Evolutionary conservation across 2,888 invertebrate species (phyloP).

Genomic region (Trissolcus japonicus): DNA sequence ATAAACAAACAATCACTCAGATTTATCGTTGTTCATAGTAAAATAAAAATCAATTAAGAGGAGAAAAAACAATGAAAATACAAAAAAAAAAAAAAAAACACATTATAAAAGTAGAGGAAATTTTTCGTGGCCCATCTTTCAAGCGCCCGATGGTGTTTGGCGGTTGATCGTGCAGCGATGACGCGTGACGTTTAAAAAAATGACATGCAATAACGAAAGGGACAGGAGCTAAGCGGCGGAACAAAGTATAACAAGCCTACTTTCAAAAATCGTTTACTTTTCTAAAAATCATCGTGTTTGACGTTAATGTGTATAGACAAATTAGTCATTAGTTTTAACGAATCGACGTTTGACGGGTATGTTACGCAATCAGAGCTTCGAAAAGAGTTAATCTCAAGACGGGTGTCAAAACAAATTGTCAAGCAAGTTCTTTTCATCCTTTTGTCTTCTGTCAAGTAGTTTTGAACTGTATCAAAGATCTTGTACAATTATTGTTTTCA

Average conservation of each 20-base stretch:
- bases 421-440: slow-evolving; percentile 25
- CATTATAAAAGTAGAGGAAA: slow-evolving; percentile 23
- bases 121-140: slow-evolving; percentile 18
- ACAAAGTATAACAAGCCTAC: slow-evolving; percentile 39
- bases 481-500: slow-evolving; percentile 10
- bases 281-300: slow-evolving; percentile 55
- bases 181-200: slow-evolving; percentile 12
- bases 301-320: slow-evolving; percentile 55
- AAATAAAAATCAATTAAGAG: not conserved
- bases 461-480: not conserved
- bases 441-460: slow-evolving; percentile 14
- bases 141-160: not conserved
- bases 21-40: slow-evolving; percentile 45
- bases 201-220: slow-evolving; percentile 45
- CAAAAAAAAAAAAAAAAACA: too few relatives aligned
- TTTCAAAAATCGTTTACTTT: slow-evolving; percentile 54
- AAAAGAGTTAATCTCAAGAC: slow-evolving; percentile 14
- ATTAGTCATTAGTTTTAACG: slow-evolving; percentile 41
- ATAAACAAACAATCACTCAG: slow-evolving; percentile 32
- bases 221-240: not conserved
- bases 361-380: slow-evolving; percentile 32
- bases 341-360: slow-evolving; percentile 49
- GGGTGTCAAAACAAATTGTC: slow-evolving; percentile 24
- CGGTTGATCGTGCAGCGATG: slow-evolving; percentile 20
- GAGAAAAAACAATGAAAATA: slow-evolving; percentile 5